Conservation (phyloP, 1,140 invertebrate species). For the Rhopalosiphum padi region DNA sequence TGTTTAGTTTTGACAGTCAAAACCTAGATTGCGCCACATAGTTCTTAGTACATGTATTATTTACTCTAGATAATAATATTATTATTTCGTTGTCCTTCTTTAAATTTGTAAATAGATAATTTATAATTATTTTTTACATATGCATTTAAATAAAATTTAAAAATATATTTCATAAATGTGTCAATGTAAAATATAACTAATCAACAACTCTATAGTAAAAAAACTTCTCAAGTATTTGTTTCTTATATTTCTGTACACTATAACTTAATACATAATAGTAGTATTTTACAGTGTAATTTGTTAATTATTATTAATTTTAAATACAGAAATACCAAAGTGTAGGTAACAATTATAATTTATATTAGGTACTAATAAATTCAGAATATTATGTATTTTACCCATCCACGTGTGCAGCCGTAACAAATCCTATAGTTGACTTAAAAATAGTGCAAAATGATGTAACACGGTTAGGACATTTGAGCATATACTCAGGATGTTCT, state of each 20-base stretch:
- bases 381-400: conserved; percentile 34
- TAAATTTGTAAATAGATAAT: too few species aligned
- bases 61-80: neutral
- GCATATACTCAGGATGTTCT: neutral
- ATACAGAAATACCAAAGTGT: too few species aligned
- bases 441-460: neutral
- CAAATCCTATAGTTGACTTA: neutral
- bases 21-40: conserved; percentile 13
- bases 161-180: neutral
- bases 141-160: neutral
- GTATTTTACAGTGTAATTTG: neutral
- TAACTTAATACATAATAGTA: neutral
- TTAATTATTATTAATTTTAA: too few species aligned
- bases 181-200: neutral
- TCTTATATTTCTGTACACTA: neutral
- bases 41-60: neutral
- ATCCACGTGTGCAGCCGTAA: neutral
- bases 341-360: too few species aligned
- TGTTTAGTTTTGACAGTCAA: neutral
- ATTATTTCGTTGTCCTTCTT: neutral
- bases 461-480: neutral
- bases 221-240: too few species aligned
- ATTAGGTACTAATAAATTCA: neutral
- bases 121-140: neutral
- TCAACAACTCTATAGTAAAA: too few species aligned